Conservation (phyloP, 2,888 invertebrate species). For the Pseudanteris insignis region DNA sequence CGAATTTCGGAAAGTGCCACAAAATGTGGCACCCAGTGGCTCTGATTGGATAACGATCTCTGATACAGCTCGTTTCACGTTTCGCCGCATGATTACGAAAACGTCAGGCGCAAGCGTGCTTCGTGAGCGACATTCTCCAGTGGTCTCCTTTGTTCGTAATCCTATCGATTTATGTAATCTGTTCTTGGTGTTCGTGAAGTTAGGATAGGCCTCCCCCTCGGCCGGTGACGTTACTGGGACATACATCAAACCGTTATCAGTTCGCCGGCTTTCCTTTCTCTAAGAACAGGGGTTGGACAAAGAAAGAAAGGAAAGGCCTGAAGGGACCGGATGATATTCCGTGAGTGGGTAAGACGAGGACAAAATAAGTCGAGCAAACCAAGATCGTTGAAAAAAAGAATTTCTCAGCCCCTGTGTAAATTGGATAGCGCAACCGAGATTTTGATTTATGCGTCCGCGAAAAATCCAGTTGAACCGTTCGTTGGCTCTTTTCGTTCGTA, state of each 20-base stretch:
- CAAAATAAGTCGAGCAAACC: slow-evolving; percentile 26
- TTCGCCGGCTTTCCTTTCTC: slow-evolving; percentile 52
- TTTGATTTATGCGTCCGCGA: slow-evolving; percentile 53
- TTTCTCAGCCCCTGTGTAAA: slow-evolving; percentile 54
- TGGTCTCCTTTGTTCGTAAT: slow-evolving; percentile 58
- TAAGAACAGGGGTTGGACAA: slow-evolving; percentile 40
- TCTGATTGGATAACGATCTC: slow-evolving; percentile 44
- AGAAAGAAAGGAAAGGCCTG: slow-evolving; percentile 29
- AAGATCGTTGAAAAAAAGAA: slow-evolving; percentile 46
- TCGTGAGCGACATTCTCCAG: slow-evolving; percentile 46
- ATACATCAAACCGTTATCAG: slow-evolving; percentile 66
- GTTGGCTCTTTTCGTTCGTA: too few species aligned
- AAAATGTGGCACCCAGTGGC: slow-evolving; percentile 32
- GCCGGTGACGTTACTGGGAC: slow-evolving; percentile 61
- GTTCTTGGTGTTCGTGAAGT: slow-evolving; percentile 54
- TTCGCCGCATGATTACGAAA: slow-evolving; percentile 48
- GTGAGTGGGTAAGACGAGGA: slow-evolving; percentile 38
- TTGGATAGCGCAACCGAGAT: slow-evolving; percentile 53
- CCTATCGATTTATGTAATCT: slow-evolving; percentile 64
- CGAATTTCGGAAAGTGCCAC: slow-evolving; percentile 42
- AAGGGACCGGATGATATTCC: slow-evolving; percentile 23
- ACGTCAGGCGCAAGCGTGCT: slow-evolving; percentile 48
- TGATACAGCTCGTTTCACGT: slow-evolving; percentile 46
- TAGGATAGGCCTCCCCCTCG: slow-evolving; percentile 49
- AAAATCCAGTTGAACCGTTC: slow-evolving; percentile 41